Base-by-base conservation (phyloP, 2,797 vertebrate genomes). In the Rhinophrynus dorsalis region DNA sequence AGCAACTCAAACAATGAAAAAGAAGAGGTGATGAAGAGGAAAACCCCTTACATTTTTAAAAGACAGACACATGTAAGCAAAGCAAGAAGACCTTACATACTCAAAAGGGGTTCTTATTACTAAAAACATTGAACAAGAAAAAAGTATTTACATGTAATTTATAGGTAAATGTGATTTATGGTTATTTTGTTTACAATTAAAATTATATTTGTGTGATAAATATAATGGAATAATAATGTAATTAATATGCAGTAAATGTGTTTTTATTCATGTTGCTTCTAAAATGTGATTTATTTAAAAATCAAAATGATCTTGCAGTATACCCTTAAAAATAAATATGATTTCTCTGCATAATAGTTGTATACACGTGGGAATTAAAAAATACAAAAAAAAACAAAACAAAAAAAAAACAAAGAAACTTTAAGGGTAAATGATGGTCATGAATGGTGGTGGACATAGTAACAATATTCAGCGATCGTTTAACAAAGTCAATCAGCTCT, bases 11-110 rank as follows among this genome's bases (percentile, higher is more conserved):
- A 84, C 77, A 84, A 79, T 73, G 90, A 90, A 69, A 92, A 89
- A 6, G 92, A 92, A 47, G 78, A 87, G 32, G 87, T 92, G 7
- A 92, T 94, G 74, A 99, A 98, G 78, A 90, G 95, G 69, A 99
- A 96, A 88, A 95, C 93, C 1, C 97, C 97, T 3, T 99, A 98
- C 76, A 98, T 99, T 82, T 87, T 99, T 82, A 98, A 97, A 84
- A 87, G 96, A 67, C 95, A 98, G 75, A 80, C 91, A 18, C 92
- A 90, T 70, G 90, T 84, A 75, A 88, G 89, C 86, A 98, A 98
- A 86, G 87, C 94, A 32, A 92, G 96, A 85, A 90, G 96, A 81
- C 96, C 97, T 5, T 99, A 98, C 84, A 98, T 99, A 80, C 88
- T 99, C 71, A 98, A 96, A 74, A 90, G 96, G 71, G 93, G 82